A percentile compares a stretch with the other conserved stretches of the same genome.
Conservation (phyloP, 2,797 vertebrate genomes). For the Ceryle rudis region DNA sequence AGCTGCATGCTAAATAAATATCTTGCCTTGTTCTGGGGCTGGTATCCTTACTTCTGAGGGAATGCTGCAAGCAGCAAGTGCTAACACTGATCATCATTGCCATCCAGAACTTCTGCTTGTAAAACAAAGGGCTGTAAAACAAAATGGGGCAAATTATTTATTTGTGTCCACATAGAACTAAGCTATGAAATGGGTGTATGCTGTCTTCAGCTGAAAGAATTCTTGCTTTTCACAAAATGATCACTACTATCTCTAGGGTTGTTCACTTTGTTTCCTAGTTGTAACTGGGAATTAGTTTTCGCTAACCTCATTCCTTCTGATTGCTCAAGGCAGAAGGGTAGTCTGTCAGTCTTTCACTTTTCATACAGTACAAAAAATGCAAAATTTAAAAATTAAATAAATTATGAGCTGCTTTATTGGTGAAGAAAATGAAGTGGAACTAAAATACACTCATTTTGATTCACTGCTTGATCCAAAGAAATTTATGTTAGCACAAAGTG, state of each 20-base stretch:
- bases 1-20: not conserved
- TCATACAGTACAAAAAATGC: not conserved
- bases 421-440: not conserved
- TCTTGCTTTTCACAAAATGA: not conserved
- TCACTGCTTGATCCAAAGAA: not conserved
- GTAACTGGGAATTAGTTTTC: not conserved
- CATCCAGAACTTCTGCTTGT: not conserved
- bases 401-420: not conserved
- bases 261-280: not conserved
- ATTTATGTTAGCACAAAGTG: not conserved
- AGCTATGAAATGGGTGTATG: not conserved
- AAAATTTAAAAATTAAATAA: not conserved
- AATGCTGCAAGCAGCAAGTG: not conserved
- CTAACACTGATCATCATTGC: not conserved
- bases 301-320: not conserved
- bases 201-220: not conserved
- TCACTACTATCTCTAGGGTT: not conserved
- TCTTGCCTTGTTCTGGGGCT: not conserved
- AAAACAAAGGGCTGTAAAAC: not conserved
- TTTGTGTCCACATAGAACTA: not conserved
- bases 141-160: not conserved
- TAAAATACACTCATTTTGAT: not conserved
- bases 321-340: not conserved
- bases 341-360: not conserved
- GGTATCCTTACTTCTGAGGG: not conserved